These are phyloP conservation scores for Cichladusa arquata DNA, from an alignment of 2,113 vertebrate genomes.

Conservation along the genomic window DNA sequence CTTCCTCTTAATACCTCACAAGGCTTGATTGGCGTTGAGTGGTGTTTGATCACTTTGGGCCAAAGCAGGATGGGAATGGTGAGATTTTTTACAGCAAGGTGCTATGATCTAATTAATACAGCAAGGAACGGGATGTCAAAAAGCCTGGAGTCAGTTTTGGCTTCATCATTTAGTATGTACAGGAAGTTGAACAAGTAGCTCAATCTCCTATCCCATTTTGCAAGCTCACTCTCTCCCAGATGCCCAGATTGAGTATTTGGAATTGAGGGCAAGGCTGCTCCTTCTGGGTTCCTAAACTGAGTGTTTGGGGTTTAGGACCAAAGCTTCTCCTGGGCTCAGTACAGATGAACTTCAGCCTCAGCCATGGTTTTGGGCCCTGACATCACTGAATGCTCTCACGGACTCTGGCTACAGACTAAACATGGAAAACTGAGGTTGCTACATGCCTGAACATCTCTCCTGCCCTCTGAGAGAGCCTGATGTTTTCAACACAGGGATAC, in stretches of 20 bases:
- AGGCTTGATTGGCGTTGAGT: background rate
- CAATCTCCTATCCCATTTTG: background rate
- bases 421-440: background rate
- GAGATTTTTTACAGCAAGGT: background rate
- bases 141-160: background rate
- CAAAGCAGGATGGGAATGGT: background rate
- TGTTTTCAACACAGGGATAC: background rate
- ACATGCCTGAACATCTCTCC: background rate
- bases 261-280: background rate
- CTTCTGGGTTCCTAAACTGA: background rate
- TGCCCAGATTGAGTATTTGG: background rate
- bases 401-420: background rate
- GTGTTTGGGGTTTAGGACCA: background rate
- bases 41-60: slow-evolving; percentile 23
- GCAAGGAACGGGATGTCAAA: background rate
- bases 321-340: background rate
- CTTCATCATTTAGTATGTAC: background rate
- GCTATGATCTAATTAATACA: background rate
- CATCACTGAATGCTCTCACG: background rate
- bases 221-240: background rate
- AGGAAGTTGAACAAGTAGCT: background rate
- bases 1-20: slow-evolving; percentile 10
- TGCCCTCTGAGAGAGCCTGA: background rate
- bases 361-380: background rate
- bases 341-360: background rate